A percentile compares a stretch with the other conserved stretches of the same genome.
phyloP scores from a whole-genome alignment of 2,888 invertebrate species.

The Trilocha varians region DNA sequence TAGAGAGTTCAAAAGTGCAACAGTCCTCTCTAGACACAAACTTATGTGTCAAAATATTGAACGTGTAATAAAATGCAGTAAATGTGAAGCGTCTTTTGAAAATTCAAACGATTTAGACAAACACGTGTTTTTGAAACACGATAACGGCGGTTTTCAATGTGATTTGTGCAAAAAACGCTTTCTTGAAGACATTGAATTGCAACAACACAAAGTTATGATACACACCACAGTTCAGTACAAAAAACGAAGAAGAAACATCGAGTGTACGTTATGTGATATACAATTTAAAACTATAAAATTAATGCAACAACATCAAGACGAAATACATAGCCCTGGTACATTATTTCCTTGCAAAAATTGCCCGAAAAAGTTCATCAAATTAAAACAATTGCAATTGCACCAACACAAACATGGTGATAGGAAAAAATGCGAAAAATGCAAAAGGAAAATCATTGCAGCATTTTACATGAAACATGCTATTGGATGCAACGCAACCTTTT shows the following conservation, averaged over 20 bases:
- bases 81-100: slow-evolving; percentile 36
- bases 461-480: slow-evolving; percentile 30
- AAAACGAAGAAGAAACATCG: slow-evolving; percentile 31
- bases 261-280: slow-evolving; percentile 35
- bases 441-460: slow-evolving; percentile 26
- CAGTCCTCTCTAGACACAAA: slow-evolving; percentile 23
- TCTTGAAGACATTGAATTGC: slow-evolving; percentile 20
- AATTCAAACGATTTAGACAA: slow-evolving; percentile 20
- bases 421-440: slow-evolving; percentile 28
- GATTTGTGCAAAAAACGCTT: slow-evolving; percentile 33
- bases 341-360: slow-evolving; percentile 35
- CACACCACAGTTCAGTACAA: slow-evolving; percentile 37
- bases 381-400: slow-evolving; percentile 32
- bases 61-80: slow-evolving; percentile 21
- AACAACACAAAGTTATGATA: slow-evolving; percentile 32
- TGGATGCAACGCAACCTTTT: not conserved
- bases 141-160: slow-evolving; percentile 27
- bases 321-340: slow-evolving; percentile 20
- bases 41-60: slow-evolving; percentile 23
- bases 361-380: slow-evolving; percentile 24
- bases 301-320: slow-evolving; percentile 28
- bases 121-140: slow-evolving; percentile 28
- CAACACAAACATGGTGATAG: slow-evolving; percentile 32
- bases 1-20: slow-evolving; percentile 24
- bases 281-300: slow-evolving; percentile 31